These are phyloP conservation scores for Cromileptes altivelis DNA, from an alignment of 2,113 vertebrate genomes.

Conservation along the genomic window DNA sequence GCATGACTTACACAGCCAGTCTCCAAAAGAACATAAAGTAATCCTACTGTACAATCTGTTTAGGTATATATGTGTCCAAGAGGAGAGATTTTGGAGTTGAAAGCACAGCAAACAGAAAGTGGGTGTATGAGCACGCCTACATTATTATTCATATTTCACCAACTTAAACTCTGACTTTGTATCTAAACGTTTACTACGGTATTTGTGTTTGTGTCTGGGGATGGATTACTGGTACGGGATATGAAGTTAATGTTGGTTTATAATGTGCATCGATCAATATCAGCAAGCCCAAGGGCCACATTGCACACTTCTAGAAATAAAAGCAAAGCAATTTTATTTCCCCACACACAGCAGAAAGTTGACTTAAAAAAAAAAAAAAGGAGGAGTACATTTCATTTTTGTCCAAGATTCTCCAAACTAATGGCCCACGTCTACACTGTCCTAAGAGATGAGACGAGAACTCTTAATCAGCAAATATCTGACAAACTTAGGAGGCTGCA, in stretches of 20 bases:
- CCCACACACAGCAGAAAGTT: conserved; percentile 1
- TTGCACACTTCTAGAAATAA: not conserved
- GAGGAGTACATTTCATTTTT: not conserved
- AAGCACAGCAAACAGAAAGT: not conserved
- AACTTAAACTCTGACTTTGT: not conserved
- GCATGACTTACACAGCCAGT: not conserved
- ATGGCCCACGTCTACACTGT: not conserved
- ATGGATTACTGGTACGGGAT: not conserved
- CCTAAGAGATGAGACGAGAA: not conserved
- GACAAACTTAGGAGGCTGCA: not conserved
- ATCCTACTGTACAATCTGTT: not conserved
- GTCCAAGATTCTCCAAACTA: conserved; percentile 4
- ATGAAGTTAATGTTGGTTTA: conserved; percentile 1
- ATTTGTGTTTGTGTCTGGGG: conserved; percentile 11
- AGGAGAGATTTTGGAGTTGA: conserved; percentile 8
- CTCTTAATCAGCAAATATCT: conserved; percentile 13
- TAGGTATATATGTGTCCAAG: not conserved
- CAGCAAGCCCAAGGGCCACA: not conserved
- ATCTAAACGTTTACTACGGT: conserved; percentile 6
- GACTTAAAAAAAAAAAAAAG: not conserved
- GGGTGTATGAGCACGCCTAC: not conserved
- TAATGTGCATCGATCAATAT: conserved; percentile 18
- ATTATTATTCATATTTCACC: not conserved
- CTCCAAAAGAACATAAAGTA: not conserved
- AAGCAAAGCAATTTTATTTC: conserved; percentile 5